Percentiles rank a stretch among this genome's conserved stretches.
Evolutionary conservation across 2,888 invertebrate genomes (phyloP).

Genomic region (Papilio elwesi): DNA sequence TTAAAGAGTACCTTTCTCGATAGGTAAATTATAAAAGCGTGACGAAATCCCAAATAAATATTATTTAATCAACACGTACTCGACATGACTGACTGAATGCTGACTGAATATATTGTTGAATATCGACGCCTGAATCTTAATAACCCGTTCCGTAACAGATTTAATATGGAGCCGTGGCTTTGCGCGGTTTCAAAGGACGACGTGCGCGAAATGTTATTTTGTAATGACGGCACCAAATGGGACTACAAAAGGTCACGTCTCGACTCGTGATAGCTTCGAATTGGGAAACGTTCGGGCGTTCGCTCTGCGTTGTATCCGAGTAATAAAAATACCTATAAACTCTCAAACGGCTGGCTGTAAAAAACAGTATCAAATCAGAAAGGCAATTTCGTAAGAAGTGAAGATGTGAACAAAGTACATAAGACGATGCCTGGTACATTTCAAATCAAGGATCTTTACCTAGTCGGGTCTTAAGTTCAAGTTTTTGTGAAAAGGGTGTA

Average conservation of each 20-base stretch:
- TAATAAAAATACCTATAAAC: conserved; percentile 27
- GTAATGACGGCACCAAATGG: conserved; percentile 38
- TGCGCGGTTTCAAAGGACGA: conserved; percentile 42
- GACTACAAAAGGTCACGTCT: conserved; percentile 41
- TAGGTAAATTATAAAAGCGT: too few relatives aligned
- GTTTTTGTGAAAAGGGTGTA: too few relatives aligned
- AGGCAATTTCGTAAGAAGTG: conserved; percentile 13
- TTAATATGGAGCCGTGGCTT: conserved; percentile 36
- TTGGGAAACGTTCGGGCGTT: conserved; percentile 22
- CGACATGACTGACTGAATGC: background rate
- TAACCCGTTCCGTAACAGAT: conserved; percentile 32
- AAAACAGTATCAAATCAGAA: conserved; percentile 19
- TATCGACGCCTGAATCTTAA: conserved; percentile 38
- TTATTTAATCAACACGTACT: conserved; percentile 1
- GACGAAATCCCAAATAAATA: background rate
- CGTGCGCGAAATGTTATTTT: conserved; percentile 42
- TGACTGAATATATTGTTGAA: conserved; percentile 47
- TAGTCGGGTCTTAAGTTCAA: too few relatives aligned
- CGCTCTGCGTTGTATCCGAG: conserved; percentile 18
- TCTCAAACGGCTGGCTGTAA: background rate
- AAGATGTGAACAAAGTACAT: background rate
- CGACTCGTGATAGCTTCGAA: conserved; percentile 26
- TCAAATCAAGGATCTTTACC: too few relatives aligned
- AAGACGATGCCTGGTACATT: conserved; percentile 6
- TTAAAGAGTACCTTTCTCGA: too few relatives aligned